Percentiles rank a stretch among this genome's conserved stretches.
Conservation (phyloP, 2,888 invertebrate species). For the Allygus modestus region DNA sequence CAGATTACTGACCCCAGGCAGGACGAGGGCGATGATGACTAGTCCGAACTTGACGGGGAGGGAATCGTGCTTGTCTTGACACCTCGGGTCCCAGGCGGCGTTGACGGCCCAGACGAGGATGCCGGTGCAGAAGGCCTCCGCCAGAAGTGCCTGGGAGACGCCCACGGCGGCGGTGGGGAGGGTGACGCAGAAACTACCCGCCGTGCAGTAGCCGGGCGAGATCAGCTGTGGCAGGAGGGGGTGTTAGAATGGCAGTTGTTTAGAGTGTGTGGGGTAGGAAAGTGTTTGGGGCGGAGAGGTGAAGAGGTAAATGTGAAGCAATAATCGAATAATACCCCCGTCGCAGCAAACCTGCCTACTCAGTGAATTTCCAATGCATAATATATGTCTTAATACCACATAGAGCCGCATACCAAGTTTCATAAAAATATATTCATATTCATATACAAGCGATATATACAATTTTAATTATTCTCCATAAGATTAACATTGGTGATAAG, state of each 20-base stretch:
- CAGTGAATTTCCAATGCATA: too few species aligned
- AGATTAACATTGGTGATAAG: too few species aligned
- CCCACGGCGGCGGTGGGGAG: slow-evolving; percentile 48
- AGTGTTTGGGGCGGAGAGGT: too few species aligned
- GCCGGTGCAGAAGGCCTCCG: slow-evolving; percentile 55
- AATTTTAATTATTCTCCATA: too few species aligned
- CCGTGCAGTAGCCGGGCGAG: slow-evolving; percentile 51
- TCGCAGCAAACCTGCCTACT: too few species aligned
- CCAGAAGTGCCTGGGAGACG: slow-evolving; percentile 20
- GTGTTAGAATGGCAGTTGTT: slow-evolving; percentile 1
- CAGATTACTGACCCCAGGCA: slow-evolving; percentile 82
- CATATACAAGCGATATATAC: too few species aligned
- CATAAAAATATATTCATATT: too few species aligned
- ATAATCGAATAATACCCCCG: too few species aligned
- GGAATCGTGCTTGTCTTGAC: slow-evolving; percentile 79
- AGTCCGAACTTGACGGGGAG: slow-evolving; percentile 83
- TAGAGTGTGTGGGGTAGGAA: too few species aligned
- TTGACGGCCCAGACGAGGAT: slow-evolving; percentile 55
- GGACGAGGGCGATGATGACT: slow-evolving; percentile 80
- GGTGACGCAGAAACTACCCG: slow-evolving; percentile 59
- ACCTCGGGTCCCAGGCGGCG: slow-evolving; percentile 52
- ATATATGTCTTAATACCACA: too few species aligned
- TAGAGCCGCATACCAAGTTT: too few species aligned
- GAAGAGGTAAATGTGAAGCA: too few species aligned
- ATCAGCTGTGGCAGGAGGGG: slow-evolving; percentile 42